Evolutionary conservation across 2,888 invertebrate genomes (phyloP), one percentile per base, ranked within the genome.

Genomic region (Andricus quercusramuli): DNA sequence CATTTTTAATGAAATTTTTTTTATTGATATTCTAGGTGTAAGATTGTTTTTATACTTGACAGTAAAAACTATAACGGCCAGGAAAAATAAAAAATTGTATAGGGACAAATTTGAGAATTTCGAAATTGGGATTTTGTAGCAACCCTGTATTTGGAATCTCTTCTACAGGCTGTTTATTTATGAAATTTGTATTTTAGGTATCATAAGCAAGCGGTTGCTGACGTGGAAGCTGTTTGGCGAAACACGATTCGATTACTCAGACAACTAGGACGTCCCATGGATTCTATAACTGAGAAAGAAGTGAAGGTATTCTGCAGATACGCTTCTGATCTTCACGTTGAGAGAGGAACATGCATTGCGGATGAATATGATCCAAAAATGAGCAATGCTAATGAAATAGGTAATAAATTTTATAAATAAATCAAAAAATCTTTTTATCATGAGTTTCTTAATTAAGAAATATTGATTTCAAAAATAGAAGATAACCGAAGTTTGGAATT

Each of bases 291-390:
- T 78, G 98, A 98, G 92, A 94, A 94, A 83, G 97, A 97, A 87
- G 96, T 98, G 0, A 97, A 96, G 92, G 92, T 97, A 78, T 97
- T 98, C 90, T 99, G 99, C 92, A 96, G 97, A 89, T 98, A 99
- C 93, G 95, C 98, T 3, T 95, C 96, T 84, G 96, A 97, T 90
- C 93, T 99, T 79, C 94, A 96, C 85, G 94, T 99, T 0, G 93
- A 98, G 20, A 94, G 96, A 86, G 98, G 98, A 64, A 95, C 96
- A 0, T 95, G 95, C 85, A 95, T 99, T 86, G 95, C 96, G 0
- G 95, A 96, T 86, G 98, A 99, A 93, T 97, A 98, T 90, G 95
- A 96, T 86, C 91, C 93, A 80, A 94, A 95, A 86, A 94, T 94
- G 68, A 94, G 94, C 83, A 94, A 95, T 82, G 93, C 95, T 17